phyloP scores from a whole-genome alignment of 2,888 invertebrate genomes.

The Sesamia inferens region DNA sequence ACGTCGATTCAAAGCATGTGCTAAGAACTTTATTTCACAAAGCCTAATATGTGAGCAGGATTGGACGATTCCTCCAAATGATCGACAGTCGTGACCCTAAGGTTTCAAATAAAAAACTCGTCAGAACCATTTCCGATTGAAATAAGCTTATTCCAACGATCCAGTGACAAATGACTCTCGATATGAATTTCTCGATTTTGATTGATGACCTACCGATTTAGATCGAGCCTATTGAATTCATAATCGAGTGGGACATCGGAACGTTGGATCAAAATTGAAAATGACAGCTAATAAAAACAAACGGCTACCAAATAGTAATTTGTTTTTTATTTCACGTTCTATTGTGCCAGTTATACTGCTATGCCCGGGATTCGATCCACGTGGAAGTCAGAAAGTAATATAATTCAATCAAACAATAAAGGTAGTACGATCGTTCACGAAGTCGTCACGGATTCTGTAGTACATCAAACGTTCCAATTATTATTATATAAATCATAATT shows the following conservation, averaged over 20 bases:
- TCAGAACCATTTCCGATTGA: constrained; percentile 59
- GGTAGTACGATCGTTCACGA: not conserved
- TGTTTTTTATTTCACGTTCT: constrained; percentile 19
- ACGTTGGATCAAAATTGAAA: constrained; percentile 32
- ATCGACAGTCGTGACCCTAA: constrained; percentile 57
- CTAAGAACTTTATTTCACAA: constrained; percentile 27
- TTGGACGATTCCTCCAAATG: constrained; percentile 37
- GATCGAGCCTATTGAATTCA: constrained; percentile 45
- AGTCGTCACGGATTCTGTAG: not conserved
- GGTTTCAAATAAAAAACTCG: constrained; percentile 67
- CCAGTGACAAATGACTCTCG: constrained; percentile 67
- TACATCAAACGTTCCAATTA: not conserved
- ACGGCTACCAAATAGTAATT: constrained; percentile 17
- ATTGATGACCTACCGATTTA: constrained; percentile 54
- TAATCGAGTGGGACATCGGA: constrained; percentile 25
- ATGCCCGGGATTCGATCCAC: not conserved
- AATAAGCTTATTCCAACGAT: constrained; percentile 68
- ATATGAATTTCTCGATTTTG: constrained; percentile 67
- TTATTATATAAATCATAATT: not conserved
- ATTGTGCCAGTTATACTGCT: not conserved
- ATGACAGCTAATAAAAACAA: constrained; percentile 6
- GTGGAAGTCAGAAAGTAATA: not conserved
- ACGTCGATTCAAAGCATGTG: not conserved
- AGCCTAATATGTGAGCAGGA: constrained; percentile 10
- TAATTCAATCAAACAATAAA: not conserved